Evolutionary conservation across 2,113 vertebrate genomes (phyloP).

Genomic region (Thymallus thymallus): DNA sequence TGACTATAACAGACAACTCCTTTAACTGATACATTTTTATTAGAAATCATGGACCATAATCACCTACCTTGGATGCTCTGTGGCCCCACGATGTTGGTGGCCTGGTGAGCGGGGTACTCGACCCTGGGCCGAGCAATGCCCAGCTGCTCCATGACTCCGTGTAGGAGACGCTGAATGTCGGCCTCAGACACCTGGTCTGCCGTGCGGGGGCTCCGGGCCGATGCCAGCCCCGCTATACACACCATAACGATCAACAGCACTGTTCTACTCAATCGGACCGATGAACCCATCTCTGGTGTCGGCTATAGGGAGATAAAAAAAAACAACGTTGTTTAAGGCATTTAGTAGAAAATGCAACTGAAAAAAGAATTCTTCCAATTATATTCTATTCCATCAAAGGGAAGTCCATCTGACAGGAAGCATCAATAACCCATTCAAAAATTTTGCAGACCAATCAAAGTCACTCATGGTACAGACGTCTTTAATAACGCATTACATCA

Average conservation of each 20-base stretch:
- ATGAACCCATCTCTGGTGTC: constrained; percentile 36
- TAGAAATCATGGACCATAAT: background rate
- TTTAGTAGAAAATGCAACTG: too few relatives aligned
- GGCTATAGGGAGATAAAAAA: background rate
- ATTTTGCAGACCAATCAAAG: too few relatives aligned
- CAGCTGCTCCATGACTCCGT: constrained; percentile 95
- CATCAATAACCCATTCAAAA: too few relatives aligned
- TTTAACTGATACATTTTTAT: too few relatives aligned
- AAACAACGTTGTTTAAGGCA: background rate
- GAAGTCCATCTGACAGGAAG: too few relatives aligned
- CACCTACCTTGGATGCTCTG: constrained; percentile 92
- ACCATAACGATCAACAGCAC: constrained; percentile 70
- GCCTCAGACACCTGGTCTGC: constrained; percentile 86
- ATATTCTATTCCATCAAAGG: too few relatives aligned
- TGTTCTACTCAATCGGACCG: constrained; percentile 38
- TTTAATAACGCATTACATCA: too few relatives aligned
- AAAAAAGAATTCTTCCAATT: too few relatives aligned
- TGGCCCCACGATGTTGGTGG: constrained; percentile 92
- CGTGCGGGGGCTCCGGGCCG: constrained; percentile 78
- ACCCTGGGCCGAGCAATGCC: constrained; percentile 93
- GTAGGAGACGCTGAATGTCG: constrained; percentile 93
- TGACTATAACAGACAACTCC: background rate
- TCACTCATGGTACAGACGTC: too few relatives aligned
- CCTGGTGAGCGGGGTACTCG: constrained; percentile 95
- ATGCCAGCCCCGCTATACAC: constrained; percentile 67